Evolutionary conservation across 2,113 vertebrate species (phyloP).

Genomic region (Odocoileus virginianus): DNA sequence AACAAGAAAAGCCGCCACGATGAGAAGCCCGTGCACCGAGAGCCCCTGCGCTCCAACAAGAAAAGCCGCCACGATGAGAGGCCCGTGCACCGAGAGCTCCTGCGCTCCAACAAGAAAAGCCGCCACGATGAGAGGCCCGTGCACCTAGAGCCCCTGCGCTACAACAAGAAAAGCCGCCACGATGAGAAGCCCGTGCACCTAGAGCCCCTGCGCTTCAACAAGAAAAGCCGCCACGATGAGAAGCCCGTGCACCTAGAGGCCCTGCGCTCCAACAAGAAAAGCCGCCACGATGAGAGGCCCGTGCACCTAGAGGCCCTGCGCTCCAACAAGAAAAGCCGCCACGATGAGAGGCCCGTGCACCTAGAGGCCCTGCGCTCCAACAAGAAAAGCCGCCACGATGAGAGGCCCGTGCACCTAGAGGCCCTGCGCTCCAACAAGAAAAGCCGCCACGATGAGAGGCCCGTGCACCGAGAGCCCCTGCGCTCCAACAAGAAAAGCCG

Average conservation of each 20-base stretch:
- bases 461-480: not conserved
- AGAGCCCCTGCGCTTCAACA: not conserved
- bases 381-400: accelerated
- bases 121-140: accelerated
- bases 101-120: not conserved
- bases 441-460: not conserved
- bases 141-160: not conserved
- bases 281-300: not conserved
- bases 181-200: not conserved
- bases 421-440: not conserved
- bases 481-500: not conserved
- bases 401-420: not conserved
- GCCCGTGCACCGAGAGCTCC: not conserved
- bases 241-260: not conserved
- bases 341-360: accelerated
- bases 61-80: not conserved
- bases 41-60: not conserved
- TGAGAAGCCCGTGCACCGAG: not conserved
- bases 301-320: not conserved
- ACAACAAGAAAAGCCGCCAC: accelerated
- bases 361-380: not conserved
- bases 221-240: accelerated
- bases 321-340: not conserved
- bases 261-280: not conserved
- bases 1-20: accelerated